Evolutionary conservation across 2,113 vertebrate genomes (phyloP), one percentile per base, ranked within the genome.

Genomic region (Bucco capensis): DNA sequence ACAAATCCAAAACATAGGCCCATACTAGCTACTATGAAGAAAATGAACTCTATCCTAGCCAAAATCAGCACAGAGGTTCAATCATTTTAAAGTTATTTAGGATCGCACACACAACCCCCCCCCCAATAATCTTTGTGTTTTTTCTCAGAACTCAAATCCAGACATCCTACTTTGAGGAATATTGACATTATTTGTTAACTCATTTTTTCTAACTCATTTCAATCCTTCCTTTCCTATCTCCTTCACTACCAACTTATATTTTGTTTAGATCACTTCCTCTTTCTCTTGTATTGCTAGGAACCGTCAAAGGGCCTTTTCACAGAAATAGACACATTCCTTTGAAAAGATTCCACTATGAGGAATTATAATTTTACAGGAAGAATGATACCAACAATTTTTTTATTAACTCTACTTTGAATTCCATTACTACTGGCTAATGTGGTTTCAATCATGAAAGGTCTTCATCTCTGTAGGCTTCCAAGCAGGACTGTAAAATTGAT

Each of bases 51-150:
- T 17, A 37, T 60, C 8, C 23, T 33, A 60, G 14, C 15, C 57
- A 60, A 21, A 57, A 33, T 19, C 21, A 33, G 30, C 30, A 33
- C 56, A 35, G n/a, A 35, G 5, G 10, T 18, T 77, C 15, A 60
- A 50, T 31, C 4, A 69, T 42, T 67, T 79, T 56, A 50, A 4
- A 46, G 30, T 44, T 12, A 18, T 73, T 76, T n/a, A 65, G 19
- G 19, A 44, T 72, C 58, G 69, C 35, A 77, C 22, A 64, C 8
- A 60, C 46, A 40, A 0, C 0, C 0, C 7, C 13, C 40, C 0
- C 0, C 7, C 13, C 40, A 50, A 9, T 0, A 74, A 14, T 61
- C 10, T 33, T 22, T 58, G 11, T 25, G 4, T 16, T 90, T 90
- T 90, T 72, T 42, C 23, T 75, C 65, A 60, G 57, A 92, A 72